Evolutionary conservation across 2,797 vertebrate species (phyloP), one percentile per base, ranked within the genome.

Genomic region (Neosilurus mollespiculum): DNA sequence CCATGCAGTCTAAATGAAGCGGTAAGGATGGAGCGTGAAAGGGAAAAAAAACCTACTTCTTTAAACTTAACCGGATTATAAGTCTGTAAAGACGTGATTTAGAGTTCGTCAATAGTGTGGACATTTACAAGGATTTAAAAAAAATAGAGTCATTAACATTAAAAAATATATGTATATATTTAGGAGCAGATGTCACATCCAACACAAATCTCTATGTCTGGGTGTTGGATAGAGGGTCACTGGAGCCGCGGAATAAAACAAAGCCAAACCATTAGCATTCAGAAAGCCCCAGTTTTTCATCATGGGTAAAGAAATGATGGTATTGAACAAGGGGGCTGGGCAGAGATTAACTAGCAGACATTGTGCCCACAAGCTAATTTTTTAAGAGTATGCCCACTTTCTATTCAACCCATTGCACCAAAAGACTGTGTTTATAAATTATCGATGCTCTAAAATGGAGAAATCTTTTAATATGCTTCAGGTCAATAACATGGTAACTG

Each of bases 121-220:
- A 85, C 78, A 71, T 86, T 80, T 62, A 83, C 76, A 82, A 80
- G 87, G 51, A 84, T 85, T 87, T 82, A 84, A 87, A 85, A 87
- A 85, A 84, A 82, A 85, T 59, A 6, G 80, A 82, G 67, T 85
- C 81, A 84, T 87, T 87, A 83, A 75, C 78, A 83, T 81, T 82
- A 67, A 83, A 87, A 85, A 64, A 26, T 4, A 64, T 14, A 26
- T 24, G 9, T 11, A 26, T 34, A 87, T 61, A 62, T 85, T 87
- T 66, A 85, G 83, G 78, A 81, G 49, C 54, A 56, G 49, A 56
- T 12, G 80, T 24, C 70, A 82, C 86, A 77, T 73, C 81, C 80
- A 67, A 81, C 78, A 71, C 73, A 86, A 70, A 84, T 86, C 82
- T 81, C 71, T 78, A 53, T 83, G 82, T 82, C 71, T 54, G 34